Evolutionary conservation across 2,797 vertebrate genomes (phyloP).

Genomic region (Acanthornis magna): DNA sequence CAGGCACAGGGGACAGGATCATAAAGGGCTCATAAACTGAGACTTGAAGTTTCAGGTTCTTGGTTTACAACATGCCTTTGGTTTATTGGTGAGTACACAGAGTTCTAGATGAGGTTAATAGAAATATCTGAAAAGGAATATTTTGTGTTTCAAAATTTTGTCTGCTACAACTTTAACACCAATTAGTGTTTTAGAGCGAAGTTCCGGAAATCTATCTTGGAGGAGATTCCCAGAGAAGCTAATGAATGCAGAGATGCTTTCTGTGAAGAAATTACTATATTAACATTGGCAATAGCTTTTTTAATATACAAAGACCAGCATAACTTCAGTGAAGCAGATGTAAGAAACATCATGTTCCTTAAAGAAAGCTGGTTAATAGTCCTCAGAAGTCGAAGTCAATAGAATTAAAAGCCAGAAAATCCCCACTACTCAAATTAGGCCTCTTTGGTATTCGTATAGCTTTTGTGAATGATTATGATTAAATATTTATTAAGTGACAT

Average conservation of each 20-base stretch:
- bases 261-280: background rate
- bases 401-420: background rate
- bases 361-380: background rate
- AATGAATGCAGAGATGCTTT: background rate
- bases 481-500: background rate
- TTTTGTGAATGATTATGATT: background rate
- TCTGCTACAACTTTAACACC: background rate
- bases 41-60: background rate
- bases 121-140: background rate
- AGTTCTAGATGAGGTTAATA: background rate
- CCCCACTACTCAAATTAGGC: background rate
- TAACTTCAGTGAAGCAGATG: background rate
- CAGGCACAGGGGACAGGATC: background rate
- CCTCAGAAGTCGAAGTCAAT: background rate
- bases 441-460: background rate
- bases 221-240: background rate
- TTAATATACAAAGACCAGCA: background rate
- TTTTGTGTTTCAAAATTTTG: background rate
- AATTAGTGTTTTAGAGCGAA: background rate
- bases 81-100: background rate
- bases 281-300: background rate
- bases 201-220: background rate
- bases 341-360: background rate
- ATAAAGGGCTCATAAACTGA: background rate
- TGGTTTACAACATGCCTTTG: background rate